Percentiles rank a stretch among this genome's conserved stretches.
Evolutionary conservation across 2,113 vertebrate species (phyloP).

Genomic region (Dendropsophus ebraccatus): DNA sequence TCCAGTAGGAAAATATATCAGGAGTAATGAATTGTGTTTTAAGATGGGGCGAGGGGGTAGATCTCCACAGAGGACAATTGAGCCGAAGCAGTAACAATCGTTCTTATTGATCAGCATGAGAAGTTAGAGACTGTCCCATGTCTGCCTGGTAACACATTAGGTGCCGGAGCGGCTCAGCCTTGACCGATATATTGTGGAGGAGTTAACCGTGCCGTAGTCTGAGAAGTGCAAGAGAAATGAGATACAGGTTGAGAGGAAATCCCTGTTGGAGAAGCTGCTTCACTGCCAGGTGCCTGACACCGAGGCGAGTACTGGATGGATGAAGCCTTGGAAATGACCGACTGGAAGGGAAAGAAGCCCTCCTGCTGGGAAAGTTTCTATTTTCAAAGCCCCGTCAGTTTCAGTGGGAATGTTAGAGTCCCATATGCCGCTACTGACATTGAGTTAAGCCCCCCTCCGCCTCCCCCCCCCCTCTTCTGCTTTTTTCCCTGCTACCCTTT

Average conservation of each 20-base stretch:
- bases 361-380: constrained; percentile 86
- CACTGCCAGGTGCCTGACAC: constrained; percentile 87
- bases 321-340: constrained; percentile 80
- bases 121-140: constrained; percentile 66
- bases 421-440: constrained; percentile 79
- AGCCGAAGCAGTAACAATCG: constrained; percentile 64
- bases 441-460: constrained; percentile 67
- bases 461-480: neutral
- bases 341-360: constrained; percentile 78
- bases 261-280: constrained; percentile 73
- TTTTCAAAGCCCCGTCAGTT: constrained; percentile 84
- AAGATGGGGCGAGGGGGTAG: constrained; percentile 68
- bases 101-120: constrained; percentile 72
- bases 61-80: constrained; percentile 69
- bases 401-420: constrained; percentile 77
- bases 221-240: constrained; percentile 28
- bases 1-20: constrained; percentile 71
- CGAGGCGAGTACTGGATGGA: constrained; percentile 81
- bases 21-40: constrained; percentile 74
- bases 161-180: neutral
- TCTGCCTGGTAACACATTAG: constrained; percentile 76
- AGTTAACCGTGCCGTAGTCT: constrained; percentile 26
- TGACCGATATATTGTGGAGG: neutral
- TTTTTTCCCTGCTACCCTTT: constrained; percentile 53
- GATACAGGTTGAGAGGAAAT: constrained; percentile 68